phyloP scores from a whole-genome alignment of 53 echinoderm and acorn worm species.

The Luidia sarsii region DNA sequence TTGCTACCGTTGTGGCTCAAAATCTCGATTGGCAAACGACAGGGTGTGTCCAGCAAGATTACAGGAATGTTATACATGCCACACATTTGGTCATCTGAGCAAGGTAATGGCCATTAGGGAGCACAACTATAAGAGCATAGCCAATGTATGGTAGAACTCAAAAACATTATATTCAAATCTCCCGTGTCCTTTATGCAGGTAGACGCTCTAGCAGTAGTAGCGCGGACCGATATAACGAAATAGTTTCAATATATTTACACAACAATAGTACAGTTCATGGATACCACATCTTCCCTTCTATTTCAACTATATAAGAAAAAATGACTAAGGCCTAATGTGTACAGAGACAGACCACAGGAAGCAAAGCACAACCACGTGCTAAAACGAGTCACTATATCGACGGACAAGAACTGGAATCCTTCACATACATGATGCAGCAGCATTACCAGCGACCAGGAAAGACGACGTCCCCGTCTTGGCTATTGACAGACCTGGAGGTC shows the following conservation, averaged over 20 bases:
- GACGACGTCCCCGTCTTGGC: constrained; percentile 12
- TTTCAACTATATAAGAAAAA: too few species aligned
- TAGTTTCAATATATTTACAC: too few species aligned
- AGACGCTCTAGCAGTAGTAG: too few species aligned
- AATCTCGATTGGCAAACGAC: constrained; percentile 35
- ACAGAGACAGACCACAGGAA: background rate
- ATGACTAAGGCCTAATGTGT: too few species aligned
- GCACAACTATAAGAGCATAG: too few species aligned
- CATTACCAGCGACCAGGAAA: background rate
- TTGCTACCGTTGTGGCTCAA: constrained; percentile 36
- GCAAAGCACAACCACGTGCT: background rate
- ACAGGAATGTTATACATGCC: constrained; percentile 4
- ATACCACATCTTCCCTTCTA: too few species aligned
- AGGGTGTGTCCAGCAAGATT: constrained; percentile 19
- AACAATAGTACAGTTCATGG: too few species aligned
- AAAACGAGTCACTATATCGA: background rate
- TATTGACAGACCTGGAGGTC: background rate
- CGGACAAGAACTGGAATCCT: background rate
- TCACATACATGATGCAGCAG: background rate
- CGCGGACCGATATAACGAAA: too few species aligned
- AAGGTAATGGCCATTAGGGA: too few species aligned
- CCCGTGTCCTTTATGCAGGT: too few species aligned
- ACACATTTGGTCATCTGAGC: constrained; percentile 13
- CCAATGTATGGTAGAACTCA: too few species aligned
- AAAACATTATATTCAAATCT: too few species aligned